Conservation (phyloP, 2,797 vertebrate genomes). For the Octomys mimax region DNA sequence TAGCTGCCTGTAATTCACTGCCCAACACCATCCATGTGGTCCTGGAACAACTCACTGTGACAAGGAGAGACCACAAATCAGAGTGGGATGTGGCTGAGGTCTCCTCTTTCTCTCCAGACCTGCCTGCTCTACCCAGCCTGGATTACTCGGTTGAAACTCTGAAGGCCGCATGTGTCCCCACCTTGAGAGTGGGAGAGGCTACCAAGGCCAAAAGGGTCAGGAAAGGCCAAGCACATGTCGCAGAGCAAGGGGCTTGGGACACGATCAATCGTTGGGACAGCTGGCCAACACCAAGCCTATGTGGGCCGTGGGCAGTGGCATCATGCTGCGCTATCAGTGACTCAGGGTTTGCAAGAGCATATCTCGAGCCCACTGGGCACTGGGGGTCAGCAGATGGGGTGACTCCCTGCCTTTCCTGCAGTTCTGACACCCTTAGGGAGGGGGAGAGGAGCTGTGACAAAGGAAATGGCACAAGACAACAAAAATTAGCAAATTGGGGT, state of each 20-base stretch:
- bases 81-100: background rate
- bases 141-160: background rate
- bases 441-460: background rate
- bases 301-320: background rate
- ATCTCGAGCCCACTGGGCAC: rapidly evolving
- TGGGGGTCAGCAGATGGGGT: no score
- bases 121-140: background rate
- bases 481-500: no score
- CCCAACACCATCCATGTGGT: rapidly evolving
- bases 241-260: background rate
- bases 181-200: background rate
- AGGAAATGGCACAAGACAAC: background rate
- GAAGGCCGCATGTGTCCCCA: background rate
- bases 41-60: background rate
- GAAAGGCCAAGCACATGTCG: no score
- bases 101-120: background rate
- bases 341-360: background rate
- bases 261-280: no score
- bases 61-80: no score
- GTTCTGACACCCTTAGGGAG: background rate
- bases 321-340: background rate
- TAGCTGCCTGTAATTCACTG: background rate
- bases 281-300: background rate
- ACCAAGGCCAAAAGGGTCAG: background rate
- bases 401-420: background rate